These are phyloP conservation scores for Endotricha flammealis DNA, from an alignment of 2,888 invertebrate species.

Conservation along the genomic window DNA sequence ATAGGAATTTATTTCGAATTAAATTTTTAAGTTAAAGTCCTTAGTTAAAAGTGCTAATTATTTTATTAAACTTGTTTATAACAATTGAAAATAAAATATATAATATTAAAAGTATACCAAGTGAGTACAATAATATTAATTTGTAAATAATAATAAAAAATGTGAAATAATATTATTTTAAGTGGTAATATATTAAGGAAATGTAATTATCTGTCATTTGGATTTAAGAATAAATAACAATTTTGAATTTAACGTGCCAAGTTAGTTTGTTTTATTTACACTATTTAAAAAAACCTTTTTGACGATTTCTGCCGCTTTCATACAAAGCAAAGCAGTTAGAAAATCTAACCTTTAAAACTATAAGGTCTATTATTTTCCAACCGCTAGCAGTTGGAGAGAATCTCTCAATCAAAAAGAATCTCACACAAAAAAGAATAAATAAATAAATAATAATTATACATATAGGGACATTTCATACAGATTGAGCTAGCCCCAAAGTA, in stretches of 20 bases:
- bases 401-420: no score
- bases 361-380: no score
- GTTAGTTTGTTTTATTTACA: constrained; percentile 57
- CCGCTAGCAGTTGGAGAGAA: no score
- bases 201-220: constrained; percentile 63
- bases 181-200: constrained; percentile 36
- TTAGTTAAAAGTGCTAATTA: constrained; percentile 27
- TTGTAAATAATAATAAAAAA: constrained; percentile 72
- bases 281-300: no score
- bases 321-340: no score
- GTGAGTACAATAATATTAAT: constrained; percentile 69
- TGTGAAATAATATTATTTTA: constrained; percentile 55
- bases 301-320: no score
- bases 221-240: constrained; percentile 63
- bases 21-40: constrained; percentile 11
- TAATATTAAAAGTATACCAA: constrained; percentile 60
- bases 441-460: no score
- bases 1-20: no score
- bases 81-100: constrained; percentile 21
- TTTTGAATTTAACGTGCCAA: constrained; percentile 77
- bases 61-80: constrained; percentile 39
- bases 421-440: no score
- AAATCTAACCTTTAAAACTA: no score
- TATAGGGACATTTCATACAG: no score
- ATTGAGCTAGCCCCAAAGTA: no score